phyloP scores from a whole-genome alignment of 2,888 invertebrate genomes.

The Machimus rusticus region DNA sequence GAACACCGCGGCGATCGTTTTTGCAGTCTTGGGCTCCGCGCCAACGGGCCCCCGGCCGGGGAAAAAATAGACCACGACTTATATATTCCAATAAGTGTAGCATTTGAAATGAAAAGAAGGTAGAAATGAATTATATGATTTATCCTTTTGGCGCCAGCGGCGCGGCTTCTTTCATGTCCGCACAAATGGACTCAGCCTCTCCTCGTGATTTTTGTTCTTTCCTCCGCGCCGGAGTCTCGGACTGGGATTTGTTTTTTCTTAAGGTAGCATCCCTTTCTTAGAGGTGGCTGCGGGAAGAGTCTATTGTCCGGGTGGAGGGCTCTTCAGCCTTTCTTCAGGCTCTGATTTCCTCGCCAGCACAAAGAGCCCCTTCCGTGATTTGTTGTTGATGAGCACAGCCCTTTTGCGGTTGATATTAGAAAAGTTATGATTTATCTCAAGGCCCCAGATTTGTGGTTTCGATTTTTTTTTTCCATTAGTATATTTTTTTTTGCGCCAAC shows the following conservation, averaged over 20 bases:
- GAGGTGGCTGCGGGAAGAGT: constrained; percentile 17
- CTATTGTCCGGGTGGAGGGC: not conserved
- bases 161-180: constrained; percentile 47
- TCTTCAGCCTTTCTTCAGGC: not conserved
- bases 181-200: constrained; percentile 34
- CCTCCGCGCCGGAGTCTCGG: not conserved
- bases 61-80: constrained; percentile 25
- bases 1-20: not conserved
- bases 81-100: constrained; percentile 36
- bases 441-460: not conserved
- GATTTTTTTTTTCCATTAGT: not conserved
- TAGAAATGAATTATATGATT: constrained; percentile 46
- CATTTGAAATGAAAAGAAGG: constrained; percentile 37
- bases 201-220: constrained; percentile 29
- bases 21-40: not conserved
- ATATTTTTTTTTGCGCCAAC: not conserved
- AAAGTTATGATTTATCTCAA: constrained; percentile 33
- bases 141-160: constrained; percentile 49
- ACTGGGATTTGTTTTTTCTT: constrained; percentile 6
- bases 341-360: constrained; percentile 5
- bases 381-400: constrained; percentile 20
- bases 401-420: constrained; percentile 29
- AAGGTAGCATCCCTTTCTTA: constrained; percentile 23
- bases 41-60: not conserved
- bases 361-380: constrained; percentile 18